Evolutionary conservation across 1,140 invertebrate species (phyloP).

Genomic region (Pectinophora gossypiella): DNA sequence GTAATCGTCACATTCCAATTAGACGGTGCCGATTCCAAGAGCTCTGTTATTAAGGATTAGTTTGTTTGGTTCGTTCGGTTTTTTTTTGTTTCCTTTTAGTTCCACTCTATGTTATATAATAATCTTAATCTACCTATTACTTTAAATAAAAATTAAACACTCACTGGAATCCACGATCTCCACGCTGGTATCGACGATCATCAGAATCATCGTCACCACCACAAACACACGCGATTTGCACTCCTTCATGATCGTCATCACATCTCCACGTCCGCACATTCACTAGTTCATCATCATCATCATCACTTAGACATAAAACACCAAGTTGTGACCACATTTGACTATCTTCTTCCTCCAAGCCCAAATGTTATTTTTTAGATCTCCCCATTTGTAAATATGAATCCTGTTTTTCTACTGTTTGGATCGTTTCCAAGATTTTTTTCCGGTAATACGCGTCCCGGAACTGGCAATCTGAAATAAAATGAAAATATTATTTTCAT

Average conservation of each 20-base stretch:
- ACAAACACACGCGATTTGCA: conserved; percentile 38
- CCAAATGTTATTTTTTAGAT: neutral
- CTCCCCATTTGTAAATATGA: conserved; percentile 23
- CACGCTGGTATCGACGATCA: conserved; percentile 39
- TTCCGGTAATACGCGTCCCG: neutral
- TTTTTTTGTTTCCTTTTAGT: too few species aligned
- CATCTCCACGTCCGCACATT: neutral
- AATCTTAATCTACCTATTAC: conserved; percentile 1
- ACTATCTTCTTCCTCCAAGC: conserved; percentile 21
- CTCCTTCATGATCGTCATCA: conserved; percentile 30
- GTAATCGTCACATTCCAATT: too few species aligned
- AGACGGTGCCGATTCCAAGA: too few species aligned
- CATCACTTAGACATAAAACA: neutral
- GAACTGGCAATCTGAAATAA: conserved; percentile 4
- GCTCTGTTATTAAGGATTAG: too few species aligned
- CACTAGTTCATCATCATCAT: neutral
- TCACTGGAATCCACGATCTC: conserved; percentile 59
- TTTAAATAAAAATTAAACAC: conserved; percentile 18
- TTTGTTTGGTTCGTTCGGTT: too few species aligned
- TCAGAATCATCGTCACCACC: conserved; percentile 34
- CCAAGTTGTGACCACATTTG: neutral
- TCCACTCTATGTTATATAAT: too few species aligned
- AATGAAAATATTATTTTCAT: neutral
- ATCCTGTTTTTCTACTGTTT: conserved; percentile 28
- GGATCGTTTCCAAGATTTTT: neutral